Percentiles rank a stretch among this genome's conserved stretches.
Evolutionary conservation across 2,888 invertebrate species (phyloP).

Genomic region (Blastobasis adustella): DNA sequence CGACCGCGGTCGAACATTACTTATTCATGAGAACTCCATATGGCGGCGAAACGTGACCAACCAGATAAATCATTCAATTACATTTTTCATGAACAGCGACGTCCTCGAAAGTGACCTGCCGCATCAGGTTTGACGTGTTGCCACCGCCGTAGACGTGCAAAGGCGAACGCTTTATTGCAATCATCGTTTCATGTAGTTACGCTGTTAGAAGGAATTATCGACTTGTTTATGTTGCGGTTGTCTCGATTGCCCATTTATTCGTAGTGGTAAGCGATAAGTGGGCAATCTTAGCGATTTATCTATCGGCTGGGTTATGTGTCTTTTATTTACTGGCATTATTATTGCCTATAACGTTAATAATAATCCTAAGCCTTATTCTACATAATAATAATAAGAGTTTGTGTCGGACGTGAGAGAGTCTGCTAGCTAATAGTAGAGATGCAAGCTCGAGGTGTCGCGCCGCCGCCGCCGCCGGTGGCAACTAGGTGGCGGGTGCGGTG

Average conservation of each 20-base stretch:
- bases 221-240: conserved; percentile 20
- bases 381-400: too few relatives aligned
- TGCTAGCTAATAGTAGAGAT: too few relatives aligned
- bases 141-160: conserved; percentile 12
- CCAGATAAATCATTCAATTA: conserved; percentile 71
- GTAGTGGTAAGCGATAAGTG: conserved; percentile 22
- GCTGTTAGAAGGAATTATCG: conserved; percentile 23
- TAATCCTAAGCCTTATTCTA: too few relatives aligned
- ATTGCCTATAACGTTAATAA: background rate
- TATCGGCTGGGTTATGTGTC: conserved; percentile 12
- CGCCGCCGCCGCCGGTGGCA: conserved; percentile 8
- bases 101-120: conserved; percentile 7
- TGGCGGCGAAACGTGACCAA: conserved; percentile 67
- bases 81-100: conserved; percentile 58
- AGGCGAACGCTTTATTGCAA: conserved; percentile 3
- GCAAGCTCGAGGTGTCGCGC: background rate
- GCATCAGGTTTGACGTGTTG: background rate
- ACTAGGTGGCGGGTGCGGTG: conserved; percentile 26
- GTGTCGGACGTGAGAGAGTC: too few relatives aligned
- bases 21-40: conserved; percentile 74
- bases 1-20: conserved; percentile 66
- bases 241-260: conserved; percentile 26
- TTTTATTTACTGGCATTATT: conserved; percentile 9
- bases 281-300: conserved; percentile 24
- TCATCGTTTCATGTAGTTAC: conserved; percentile 17